phyloP scores from a whole-genome alignment of 2,113 vertebrate genomes.

The Brachypodius melanocephalos region DNA sequence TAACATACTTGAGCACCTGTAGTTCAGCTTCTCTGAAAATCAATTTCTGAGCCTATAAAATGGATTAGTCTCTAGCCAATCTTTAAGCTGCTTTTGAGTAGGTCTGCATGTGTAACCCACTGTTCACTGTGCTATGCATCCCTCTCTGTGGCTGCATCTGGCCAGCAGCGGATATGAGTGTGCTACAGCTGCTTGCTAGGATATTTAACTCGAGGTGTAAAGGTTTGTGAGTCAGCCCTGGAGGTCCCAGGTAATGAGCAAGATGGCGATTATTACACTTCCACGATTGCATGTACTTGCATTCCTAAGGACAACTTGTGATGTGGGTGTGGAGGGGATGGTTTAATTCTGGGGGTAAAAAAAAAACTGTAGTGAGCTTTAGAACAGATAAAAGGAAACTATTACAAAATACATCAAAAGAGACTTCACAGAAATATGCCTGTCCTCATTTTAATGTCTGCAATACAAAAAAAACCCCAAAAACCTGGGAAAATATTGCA shows the following conservation, averaged over 20 bases:
- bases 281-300: not conserved
- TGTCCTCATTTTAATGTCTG: not conserved
- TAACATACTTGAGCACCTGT: constrained; percentile 22
- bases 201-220: constrained; percentile 33
- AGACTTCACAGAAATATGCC: not conserved
- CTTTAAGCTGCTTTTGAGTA: constrained; percentile 24
- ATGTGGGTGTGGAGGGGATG: not conserved
- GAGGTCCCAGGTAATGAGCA: constrained; percentile 37
- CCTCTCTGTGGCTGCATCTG: constrained; percentile 5
- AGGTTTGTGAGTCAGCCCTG: constrained; percentile 39
- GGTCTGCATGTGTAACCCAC: not conserved
- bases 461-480: not conserved
- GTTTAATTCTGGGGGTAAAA: not conserved
- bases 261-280: constrained; percentile 29
- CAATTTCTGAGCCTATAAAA: constrained; percentile 55
- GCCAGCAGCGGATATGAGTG: constrained; percentile 39
- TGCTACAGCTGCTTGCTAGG: constrained; percentile 43
- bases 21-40: constrained; percentile 43
- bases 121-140: not conserved
- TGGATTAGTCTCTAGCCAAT: constrained; percentile 51
- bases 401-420: constrained; percentile 48
- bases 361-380: not conserved
- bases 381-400: not conserved
- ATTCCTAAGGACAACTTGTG: constrained; percentile 3
- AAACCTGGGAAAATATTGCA: not conserved